These are phyloP conservation scores for Spisula subtruncata DNA, from an alignment of 2,888 invertebrate genomes.

Conservation along the genomic window DNA sequence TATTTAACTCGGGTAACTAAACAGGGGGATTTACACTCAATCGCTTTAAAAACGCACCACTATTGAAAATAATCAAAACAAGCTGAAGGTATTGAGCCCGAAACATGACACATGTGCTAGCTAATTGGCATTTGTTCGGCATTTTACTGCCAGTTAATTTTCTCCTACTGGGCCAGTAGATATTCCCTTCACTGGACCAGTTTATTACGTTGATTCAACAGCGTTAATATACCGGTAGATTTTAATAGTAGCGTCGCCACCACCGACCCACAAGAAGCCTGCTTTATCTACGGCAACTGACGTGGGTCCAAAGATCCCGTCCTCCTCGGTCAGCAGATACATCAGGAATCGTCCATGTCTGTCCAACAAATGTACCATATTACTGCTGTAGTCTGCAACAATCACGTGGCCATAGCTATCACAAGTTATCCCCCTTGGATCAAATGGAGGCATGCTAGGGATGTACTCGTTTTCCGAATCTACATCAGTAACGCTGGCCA, in stretches of 20 bases:
- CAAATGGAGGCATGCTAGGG: constrained; percentile 66
- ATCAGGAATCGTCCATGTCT: constrained; percentile 73
- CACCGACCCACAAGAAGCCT: constrained; percentile 78
- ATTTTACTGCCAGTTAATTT: too few relatives aligned
- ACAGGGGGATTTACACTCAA: too few relatives aligned
- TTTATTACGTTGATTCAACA: constrained; percentile 32
- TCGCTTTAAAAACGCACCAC: too few relatives aligned
- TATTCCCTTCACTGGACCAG: background rate
- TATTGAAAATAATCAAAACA: too few relatives aligned
- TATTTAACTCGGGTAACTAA: too few relatives aligned
- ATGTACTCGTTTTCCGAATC: constrained; percentile 46
- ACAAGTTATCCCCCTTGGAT: constrained; percentile 79
- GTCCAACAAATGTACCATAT: constrained; percentile 73
- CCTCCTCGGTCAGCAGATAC: constrained; percentile 71
- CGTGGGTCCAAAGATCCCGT: constrained; percentile 73
- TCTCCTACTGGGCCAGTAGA: too few relatives aligned
- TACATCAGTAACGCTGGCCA: constrained; percentile 63
- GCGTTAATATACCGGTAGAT: constrained; percentile 69
- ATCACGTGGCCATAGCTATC: constrained; percentile 80
- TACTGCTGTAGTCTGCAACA: constrained; percentile 78
- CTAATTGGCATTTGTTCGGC: too few relatives aligned
- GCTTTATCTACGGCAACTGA: constrained; percentile 76
- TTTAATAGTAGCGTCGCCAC: constrained; percentile 73
- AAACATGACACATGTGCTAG: too few relatives aligned
- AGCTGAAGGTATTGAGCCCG: too few relatives aligned